phyloP scores from a whole-genome alignment of 1,140 invertebrate genomes.

The Drosophila nikananu region DNA sequence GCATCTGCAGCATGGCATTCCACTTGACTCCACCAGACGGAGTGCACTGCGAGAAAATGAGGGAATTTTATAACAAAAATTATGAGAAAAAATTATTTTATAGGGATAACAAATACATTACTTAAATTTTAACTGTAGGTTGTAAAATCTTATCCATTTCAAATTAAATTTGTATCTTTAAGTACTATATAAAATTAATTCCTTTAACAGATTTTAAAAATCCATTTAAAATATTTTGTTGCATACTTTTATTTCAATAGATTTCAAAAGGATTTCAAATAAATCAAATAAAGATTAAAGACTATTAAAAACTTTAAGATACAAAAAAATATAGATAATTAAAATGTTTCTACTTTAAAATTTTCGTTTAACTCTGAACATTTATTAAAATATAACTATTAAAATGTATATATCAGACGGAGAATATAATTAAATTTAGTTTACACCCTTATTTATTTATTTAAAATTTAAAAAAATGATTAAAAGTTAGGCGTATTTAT shows the following conservation, averaged over 20 bases:
- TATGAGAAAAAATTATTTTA: not conserved
- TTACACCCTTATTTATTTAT: not conserved
- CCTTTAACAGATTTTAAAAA: too few species aligned
- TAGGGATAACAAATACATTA: not conserved
- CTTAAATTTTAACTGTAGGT: not conserved
- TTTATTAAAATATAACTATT: not conserved
- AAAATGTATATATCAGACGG: not conserved
- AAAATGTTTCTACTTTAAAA: too few species aligned
- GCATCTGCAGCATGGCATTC: slow-evolving; percentile 83
- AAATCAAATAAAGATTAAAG: not conserved
- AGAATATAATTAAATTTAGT: too few species aligned
- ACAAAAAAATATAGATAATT: too few species aligned
- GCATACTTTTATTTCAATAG: too few species aligned
- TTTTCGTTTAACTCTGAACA: not conserved
- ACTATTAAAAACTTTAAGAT: not conserved
- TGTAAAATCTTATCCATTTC: not conserved
- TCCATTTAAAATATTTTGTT: too few species aligned
- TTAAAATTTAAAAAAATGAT: not conserved
- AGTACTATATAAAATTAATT: too few species aligned
- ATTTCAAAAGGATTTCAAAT: not conserved
- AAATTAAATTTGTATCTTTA: too few species aligned
- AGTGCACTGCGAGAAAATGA: slow-evolving; percentile 4
- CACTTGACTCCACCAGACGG: slow-evolving; percentile 76
- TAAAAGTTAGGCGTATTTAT: not conserved
- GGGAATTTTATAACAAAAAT: not conserved